phyloP scores from a whole-genome alignment of 2,113 vertebrate genomes.

The Callionymus lyra region DNA sequence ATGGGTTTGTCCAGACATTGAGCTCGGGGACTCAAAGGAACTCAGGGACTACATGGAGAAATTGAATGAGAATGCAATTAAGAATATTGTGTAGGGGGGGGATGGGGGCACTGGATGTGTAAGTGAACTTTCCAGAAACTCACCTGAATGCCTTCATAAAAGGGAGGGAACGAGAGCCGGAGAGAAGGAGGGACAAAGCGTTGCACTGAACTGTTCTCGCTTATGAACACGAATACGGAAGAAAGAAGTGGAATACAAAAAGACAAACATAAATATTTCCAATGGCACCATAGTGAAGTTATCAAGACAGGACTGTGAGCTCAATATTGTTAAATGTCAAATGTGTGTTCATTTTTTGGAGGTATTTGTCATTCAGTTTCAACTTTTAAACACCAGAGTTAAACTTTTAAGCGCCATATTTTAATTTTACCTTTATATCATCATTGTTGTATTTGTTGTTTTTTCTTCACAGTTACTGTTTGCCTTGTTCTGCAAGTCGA shows the following conservation, averaged over 20 bases:
- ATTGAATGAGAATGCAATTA: conserved; percentile 72
- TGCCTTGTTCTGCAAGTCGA: conserved; percentile 20
- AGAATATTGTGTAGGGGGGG: conserved; percentile 61
- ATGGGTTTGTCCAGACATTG: conserved; percentile 83
- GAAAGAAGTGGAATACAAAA: conserved; percentile 32
- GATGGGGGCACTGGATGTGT: conserved; percentile 41
- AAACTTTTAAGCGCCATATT: conserved; percentile 18
- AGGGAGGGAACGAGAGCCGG: conserved; percentile 27
- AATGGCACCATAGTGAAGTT: conserved; percentile 32
- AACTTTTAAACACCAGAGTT: conserved; percentile 23
- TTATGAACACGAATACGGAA: conserved; percentile 30
- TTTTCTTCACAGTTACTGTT: conserved; percentile 20
- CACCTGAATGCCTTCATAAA: conserved; percentile 77
- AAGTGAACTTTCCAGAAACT: conserved; percentile 58
- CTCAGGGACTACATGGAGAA: conserved; percentile 80
- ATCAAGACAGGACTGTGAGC: conserved; percentile 21
- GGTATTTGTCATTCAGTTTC: conserved; percentile 30
- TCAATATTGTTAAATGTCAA: conserved; percentile 47
- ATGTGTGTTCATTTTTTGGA: conserved; percentile 32
- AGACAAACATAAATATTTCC: conserved; percentile 20
- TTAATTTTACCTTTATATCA: conserved; percentile 19
- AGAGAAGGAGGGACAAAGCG: conserved; percentile 8
- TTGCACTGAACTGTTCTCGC: too few species aligned
- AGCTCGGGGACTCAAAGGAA: conserved; percentile 75
- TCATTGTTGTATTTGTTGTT: conserved; percentile 35